Evolutionary conservation across 2,113 vertebrate genomes (phyloP).

Genomic region (Xenopus tropicalis): UCB_Xtro_10.0 CM004448.2:91641001-91641500

Average conservation of each 20-base stretch:
- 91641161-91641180: too few relatives aligned
- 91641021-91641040: neutral
- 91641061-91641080: too few relatives aligned
- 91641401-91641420: slow-evolving; percentile 30
- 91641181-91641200: neutral
- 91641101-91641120: too few relatives aligned
- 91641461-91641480: slow-evolving; percentile 47
- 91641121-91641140: too few relatives aligned
- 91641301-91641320: neutral
- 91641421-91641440: slow-evolving; percentile 35
- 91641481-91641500: slow-evolving; percentile 47
- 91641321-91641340: neutral
- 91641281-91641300: neutral
- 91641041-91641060: neutral
- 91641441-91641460: slow-evolving; percentile 36
- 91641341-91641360: neutral
- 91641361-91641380: slow-evolving; percentile 4
- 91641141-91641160: too few relatives aligned
- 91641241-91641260: too few relatives aligned
- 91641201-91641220: slow-evolving; percentile 24
- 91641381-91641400: slow-evolving; percentile 4
- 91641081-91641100: too few relatives aligned
- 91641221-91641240: slow-evolving; percentile 1
- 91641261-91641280: neutral
- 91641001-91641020: neutral